phyloP scores from a whole-genome alignment of 92 coral and sea anemone genomes.

The Porites cylindrica region DNA sequence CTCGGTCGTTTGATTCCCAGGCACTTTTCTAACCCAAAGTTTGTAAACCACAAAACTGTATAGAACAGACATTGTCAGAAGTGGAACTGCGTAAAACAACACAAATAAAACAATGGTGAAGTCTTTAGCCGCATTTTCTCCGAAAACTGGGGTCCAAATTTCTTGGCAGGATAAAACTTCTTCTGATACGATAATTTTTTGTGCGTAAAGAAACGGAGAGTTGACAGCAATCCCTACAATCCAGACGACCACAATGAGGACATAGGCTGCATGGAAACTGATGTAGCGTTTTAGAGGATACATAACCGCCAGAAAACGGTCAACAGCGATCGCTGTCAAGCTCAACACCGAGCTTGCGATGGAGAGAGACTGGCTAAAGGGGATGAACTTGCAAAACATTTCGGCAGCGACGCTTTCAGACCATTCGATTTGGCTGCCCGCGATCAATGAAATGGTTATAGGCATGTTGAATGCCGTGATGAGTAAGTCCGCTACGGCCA shows the following conservation, averaged over 20 bases:
- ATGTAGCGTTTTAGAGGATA: conserved; percentile 78
- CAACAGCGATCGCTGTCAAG: conserved; percentile 81
- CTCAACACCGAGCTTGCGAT: conserved; percentile 84
- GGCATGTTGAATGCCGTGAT: conserved; percentile 82
- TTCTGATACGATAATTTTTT: conserved; percentile 20
- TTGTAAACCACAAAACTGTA: conserved; percentile 75
- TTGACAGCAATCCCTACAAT: conserved; percentile 65
- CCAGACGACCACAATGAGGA: conserved; percentile 77
- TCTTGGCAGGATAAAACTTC: conserved; percentile 53
- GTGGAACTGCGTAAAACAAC: conserved; percentile 75
- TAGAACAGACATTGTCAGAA: conserved; percentile 61
- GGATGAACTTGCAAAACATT: conserved; percentile 69
- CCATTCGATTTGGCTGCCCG: conserved; percentile 46
- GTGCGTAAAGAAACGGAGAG: conserved; percentile 71
- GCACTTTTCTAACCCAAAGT: conserved; percentile 89
- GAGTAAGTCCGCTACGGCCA: conserved; percentile 86
- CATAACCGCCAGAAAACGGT: conserved; percentile 83
- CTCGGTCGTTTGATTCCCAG: conserved; percentile 75
- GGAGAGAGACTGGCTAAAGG: conserved; percentile 78
- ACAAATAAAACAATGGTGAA: conserved; percentile 75
- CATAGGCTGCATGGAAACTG: conserved; percentile 72
- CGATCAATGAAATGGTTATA: conserved; percentile 36
- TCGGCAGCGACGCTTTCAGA: conserved; percentile 55
- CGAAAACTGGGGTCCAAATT: conserved; percentile 64
- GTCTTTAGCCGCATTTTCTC: conserved; percentile 44